phyloP scores from a whole-genome alignment of 2,113 vertebrate species.

The Nesogale talazaci region DNA sequence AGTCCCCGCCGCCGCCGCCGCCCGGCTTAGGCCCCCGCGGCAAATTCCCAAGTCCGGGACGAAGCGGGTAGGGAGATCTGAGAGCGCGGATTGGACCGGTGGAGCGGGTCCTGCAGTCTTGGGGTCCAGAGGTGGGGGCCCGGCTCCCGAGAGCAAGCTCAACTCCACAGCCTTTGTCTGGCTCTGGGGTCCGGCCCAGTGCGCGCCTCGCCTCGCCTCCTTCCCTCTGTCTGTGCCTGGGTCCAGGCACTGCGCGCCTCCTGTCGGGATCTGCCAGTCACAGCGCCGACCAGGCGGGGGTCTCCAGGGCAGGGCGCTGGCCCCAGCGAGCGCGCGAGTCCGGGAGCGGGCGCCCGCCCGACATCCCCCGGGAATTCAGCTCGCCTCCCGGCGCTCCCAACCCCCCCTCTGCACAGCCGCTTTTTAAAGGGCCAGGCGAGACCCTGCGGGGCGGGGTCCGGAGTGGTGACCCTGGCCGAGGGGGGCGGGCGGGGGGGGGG shows the following conservation, averaged over 20 bases:
- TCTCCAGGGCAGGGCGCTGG: constrained; percentile 20
- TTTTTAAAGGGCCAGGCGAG: constrained; percentile 79
- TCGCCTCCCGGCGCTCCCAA: constrained; percentile 60
- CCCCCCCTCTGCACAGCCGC: constrained; percentile 45
- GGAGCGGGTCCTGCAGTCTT: constrained; percentile 43
- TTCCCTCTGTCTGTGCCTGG: constrained; percentile 76
- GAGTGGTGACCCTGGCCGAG: background rate
- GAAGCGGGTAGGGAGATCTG: constrained; percentile 36
- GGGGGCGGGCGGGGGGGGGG: constrained; percentile 39
- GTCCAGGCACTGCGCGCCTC: constrained; percentile 55
- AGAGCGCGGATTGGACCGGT: constrained; percentile 13
- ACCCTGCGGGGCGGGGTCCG: background rate
- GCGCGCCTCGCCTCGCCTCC: constrained; percentile 72
- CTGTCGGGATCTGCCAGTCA: background rate
- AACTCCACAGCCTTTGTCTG: constrained; percentile 80
- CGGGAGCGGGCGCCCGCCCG: constrained; percentile 65
- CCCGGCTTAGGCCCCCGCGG: constrained; percentile 43
- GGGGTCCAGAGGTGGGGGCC: constrained; percentile 45
- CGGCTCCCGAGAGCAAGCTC: constrained; percentile 62
- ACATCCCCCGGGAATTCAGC: constrained; percentile 71
- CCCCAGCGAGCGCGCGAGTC: constrained; percentile 2
- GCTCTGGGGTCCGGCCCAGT: constrained; percentile 76
- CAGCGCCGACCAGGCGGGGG: constrained; percentile 22
- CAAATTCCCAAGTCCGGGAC: constrained; percentile 59
- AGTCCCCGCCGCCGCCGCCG: background rate